These are phyloP conservation scores for Maniola jurtina DNA, from an alignment of 1,140 invertebrate genomes.

Conservation along the genomic window DNA sequence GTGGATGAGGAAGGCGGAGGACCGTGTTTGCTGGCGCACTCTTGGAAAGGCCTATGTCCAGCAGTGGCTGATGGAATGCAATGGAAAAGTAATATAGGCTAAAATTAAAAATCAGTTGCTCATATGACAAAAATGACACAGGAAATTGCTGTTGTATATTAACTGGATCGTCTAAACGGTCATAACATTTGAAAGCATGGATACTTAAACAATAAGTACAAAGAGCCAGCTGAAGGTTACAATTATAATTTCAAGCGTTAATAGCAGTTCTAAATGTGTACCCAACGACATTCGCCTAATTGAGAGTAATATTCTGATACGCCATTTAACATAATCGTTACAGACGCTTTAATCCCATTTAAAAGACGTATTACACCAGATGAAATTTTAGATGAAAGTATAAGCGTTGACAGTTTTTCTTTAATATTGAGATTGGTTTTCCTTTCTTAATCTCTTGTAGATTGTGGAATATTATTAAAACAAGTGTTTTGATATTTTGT, in stretches of 20 bases:
- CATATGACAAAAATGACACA: too few relatives aligned
- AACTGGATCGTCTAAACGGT: background rate
- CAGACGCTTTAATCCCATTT: constrained; percentile 16
- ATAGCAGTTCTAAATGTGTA: constrained; percentile 16
- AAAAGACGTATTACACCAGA: constrained; percentile 4
- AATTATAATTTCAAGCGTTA: constrained; percentile 7
- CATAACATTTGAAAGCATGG: background rate
- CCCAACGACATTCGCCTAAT: constrained; percentile 18
- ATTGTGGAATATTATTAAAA: too few relatives aligned
- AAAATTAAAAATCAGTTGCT: too few relatives aligned
- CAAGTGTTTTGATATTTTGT: too few relatives aligned
- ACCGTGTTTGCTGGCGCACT: too few relatives aligned
- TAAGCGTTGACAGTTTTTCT: background rate
- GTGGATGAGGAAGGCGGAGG: too few relatives aligned
- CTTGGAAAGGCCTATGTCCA: too few relatives aligned
- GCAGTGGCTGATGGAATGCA: too few relatives aligned
- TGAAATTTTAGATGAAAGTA: background rate
- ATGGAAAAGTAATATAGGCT: too few relatives aligned
- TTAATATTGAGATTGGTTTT: background rate
- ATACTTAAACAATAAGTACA: constrained; percentile 6
- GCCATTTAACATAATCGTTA: constrained; percentile 24
- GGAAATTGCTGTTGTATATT: background rate
- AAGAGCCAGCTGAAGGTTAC: constrained; percentile 1
- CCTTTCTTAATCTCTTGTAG: too few relatives aligned
- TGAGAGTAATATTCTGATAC: constrained; percentile 23